Evolutionary conservation across 2,888 invertebrate species (phyloP), one percentile per base, ranked within the genome.

Genomic region (Eupsilia transversa): DNA sequence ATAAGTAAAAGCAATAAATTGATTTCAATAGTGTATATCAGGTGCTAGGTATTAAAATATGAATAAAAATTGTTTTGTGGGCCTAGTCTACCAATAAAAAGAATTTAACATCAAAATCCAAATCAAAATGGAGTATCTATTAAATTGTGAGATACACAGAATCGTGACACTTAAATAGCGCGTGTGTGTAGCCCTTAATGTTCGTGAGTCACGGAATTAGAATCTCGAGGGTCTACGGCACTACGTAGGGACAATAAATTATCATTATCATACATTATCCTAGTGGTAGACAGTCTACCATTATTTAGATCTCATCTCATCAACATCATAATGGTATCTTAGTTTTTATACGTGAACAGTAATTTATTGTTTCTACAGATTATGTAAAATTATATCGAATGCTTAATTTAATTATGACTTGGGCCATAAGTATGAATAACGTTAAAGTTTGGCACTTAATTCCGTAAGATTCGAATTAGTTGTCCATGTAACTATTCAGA

Each of bases 261-360:
- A 85, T 73, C 70, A 82, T 59, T 63, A 64, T 70, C 60, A 56
- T 72, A 65, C 70, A 74, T 70, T 85, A 74, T 69, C 35, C 30
- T 72, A 72, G 69, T 67, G 74, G 79, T 85, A 65, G 66, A 35
- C 64, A 57, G 71, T 52, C 72, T 79, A 72, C 72, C 65, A 68
- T 72, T 72, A 69, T 75, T 72, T 86, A 83, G 84, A 86, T 87
- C 86, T 86, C 86, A 83, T 79, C 66, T 82, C 72, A 77, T 77
- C 70, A 78, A 76, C 68, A 76, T 81, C 61, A 30, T 75, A 69
- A 66, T 54, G 30, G 43, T 73, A 73, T 70, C 46, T 56, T 85
- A 85, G 61, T 71, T 84, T 80, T 76, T 82, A 77, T 67, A 60
- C 38, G 46, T 41, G 35, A 59, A 79, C 27, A 54, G 71, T 82